A percentile compares a stretch with the other conserved stretches of the same genome.
These are phyloP conservation scores for Paracyclopina nana DNA, from an alignment of 1,140 invertebrate species.

Conservation along the genomic window DNA sequence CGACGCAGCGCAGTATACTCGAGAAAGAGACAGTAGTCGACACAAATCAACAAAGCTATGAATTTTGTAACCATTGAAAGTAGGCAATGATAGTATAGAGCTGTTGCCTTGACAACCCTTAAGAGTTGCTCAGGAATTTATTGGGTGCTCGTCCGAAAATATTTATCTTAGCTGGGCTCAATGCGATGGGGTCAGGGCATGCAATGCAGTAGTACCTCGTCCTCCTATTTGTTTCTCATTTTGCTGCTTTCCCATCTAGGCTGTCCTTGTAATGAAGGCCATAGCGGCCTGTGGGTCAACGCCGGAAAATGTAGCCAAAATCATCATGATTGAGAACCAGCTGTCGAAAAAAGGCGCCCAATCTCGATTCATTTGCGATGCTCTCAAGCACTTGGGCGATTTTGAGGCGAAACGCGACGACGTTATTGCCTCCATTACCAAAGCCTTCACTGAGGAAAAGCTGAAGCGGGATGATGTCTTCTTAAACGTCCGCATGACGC, in stretches of 20 bases:
- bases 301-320: constrained; percentile 14
- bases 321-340: constrained; percentile 9
- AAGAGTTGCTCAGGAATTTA: too few species aligned
- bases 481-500: not conserved
- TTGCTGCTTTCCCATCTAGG: not conserved
- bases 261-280: not conserved
- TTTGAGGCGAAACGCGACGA: not conserved
- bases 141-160: too few species aligned
- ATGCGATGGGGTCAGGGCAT: too few species aligned
- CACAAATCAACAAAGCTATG: too few species aligned
- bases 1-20: too few species aligned
- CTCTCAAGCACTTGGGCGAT: not conserved
- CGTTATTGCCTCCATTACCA: not conserved
- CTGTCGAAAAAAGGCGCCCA: constrained; percentile 11
- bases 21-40: too few species aligned
- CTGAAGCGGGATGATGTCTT: constrained; percentile 10
- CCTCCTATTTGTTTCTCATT: not conserved
- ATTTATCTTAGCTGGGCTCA: too few species aligned
- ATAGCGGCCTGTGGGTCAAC: constrained; percentile 8
- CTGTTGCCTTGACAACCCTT: too few species aligned
- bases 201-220: not conserved
- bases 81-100: too few species aligned
- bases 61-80: too few species aligned
- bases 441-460: constrained; percentile 3
- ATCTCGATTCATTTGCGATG: constrained; percentile 3